phyloP scores from a whole-genome alignment of 2,113 vertebrate species.

The Corydoras sp. region DNA sequence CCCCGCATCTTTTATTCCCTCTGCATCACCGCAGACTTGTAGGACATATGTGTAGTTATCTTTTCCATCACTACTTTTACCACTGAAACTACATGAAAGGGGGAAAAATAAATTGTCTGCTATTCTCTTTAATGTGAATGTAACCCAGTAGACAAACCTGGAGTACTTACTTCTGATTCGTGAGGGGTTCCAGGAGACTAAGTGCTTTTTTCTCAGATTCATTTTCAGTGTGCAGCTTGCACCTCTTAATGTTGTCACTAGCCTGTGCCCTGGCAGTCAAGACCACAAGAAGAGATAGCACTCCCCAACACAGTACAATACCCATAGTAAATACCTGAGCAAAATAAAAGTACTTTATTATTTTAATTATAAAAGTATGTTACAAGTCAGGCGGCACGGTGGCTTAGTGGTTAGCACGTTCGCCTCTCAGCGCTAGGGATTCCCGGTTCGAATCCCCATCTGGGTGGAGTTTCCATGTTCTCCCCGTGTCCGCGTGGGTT shows the following conservation, averaged over 20 bases:
- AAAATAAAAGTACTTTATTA: not conserved
- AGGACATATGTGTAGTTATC: slow-evolving; percentile 73
- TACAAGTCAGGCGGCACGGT: too few relatives aligned
- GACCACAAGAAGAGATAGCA: slow-evolving; percentile 50
- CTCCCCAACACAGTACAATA: slow-evolving; percentile 41
- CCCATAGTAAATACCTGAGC: slow-evolving; percentile 1
- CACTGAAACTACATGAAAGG: slow-evolving; percentile 18
- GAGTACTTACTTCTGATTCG: slow-evolving; percentile 54
- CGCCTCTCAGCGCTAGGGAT: too few relatives aligned
- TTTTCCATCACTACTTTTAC: not conserved
- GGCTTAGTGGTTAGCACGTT: too few relatives aligned
- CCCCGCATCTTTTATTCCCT: slow-evolving; percentile 61
- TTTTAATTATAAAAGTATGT: too few relatives aligned
- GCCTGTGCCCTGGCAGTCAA: slow-evolving; percentile 36
- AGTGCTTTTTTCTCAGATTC: slow-evolving; percentile 41
- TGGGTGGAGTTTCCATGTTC: too few relatives aligned
- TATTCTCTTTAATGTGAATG: not conserved
- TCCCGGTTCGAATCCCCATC: too few relatives aligned
- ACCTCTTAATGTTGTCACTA: slow-evolving; percentile 42
- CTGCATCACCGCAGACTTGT: slow-evolving; percentile 78
- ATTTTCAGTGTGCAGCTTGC: slow-evolving; percentile 44
- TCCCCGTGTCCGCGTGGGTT: too few relatives aligned
- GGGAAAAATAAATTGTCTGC: not conserved
- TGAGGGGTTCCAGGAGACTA: slow-evolving; percentile 53
- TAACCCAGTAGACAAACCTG: not conserved